Conservation (phyloP, 2,888 invertebrate genomes). For the Steinernema hermaphroditum region DNA sequence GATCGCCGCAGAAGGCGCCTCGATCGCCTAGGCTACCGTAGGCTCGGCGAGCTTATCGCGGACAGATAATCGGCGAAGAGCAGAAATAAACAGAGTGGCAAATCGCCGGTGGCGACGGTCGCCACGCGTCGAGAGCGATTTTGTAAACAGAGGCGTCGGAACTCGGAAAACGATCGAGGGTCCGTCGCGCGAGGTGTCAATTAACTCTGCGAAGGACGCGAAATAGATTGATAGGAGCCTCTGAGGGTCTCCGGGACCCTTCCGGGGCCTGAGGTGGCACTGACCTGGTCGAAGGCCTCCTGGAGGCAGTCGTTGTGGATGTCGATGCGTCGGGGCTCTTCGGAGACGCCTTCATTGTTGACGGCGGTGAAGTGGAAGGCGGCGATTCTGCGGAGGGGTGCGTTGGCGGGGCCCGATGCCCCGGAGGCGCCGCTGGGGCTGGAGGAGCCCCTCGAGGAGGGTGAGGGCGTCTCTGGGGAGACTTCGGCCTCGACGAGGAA, state of each 20-base stretch:
- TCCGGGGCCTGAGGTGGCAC: no score
- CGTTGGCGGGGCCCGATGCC: neutral
- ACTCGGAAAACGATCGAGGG: slow-evolving; percentile 13
- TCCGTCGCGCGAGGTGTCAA: slow-evolving; percentile 19
- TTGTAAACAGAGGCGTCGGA: slow-evolving; percentile 21
- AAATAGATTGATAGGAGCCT: no score
- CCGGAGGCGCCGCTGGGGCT: neutral
- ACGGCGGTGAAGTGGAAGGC: slow-evolving; percentile 12
- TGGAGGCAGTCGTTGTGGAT: slow-evolving; percentile 15
- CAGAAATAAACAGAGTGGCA: slow-evolving; percentile 18
- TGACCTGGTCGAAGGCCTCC: slow-evolving; percentile 16
- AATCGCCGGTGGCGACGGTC: neutral
- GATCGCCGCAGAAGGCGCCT: neutral
- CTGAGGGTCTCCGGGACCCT: no score
- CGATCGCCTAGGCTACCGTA: neutral
- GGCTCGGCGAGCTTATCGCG: slow-evolving; percentile 5
- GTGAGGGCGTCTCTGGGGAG: neutral
- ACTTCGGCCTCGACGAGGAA: slow-evolving; percentile 4
- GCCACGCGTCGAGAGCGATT: slow-evolving; percentile 6
- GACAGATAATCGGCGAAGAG: slow-evolving; percentile 9
- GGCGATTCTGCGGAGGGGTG: slow-evolving; percentile 13
- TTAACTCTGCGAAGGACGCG: neutral
- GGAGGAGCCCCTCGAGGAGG: slow-evolving; percentile 5
- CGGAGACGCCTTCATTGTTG: neutral
- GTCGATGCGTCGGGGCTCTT: slow-evolving; percentile 12